A percentile compares a stretch with the other conserved stretches of the same genome.
These are phyloP conservation scores for Geothlypis trichas DNA, from an alignment of 2,113 vertebrate genomes.

Conservation along the genomic window DNA sequence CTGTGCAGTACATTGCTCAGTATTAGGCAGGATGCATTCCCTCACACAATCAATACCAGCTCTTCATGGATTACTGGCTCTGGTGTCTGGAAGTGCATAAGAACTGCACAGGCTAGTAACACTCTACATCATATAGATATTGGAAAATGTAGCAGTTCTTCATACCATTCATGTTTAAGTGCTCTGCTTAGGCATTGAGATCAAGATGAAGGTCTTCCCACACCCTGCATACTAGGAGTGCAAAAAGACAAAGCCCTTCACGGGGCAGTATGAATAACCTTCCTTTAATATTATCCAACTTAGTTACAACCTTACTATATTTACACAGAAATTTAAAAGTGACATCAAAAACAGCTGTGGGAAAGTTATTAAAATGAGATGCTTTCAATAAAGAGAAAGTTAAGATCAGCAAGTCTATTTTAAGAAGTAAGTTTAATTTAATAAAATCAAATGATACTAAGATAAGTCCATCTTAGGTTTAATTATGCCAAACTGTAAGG, in stretches of 20 bases:
- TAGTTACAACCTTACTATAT: background rate
- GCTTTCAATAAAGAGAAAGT: background rate
- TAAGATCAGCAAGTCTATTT: background rate
- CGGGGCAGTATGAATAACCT: background rate
- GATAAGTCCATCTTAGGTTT: background rate
- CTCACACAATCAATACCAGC: background rate
- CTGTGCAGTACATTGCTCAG: background rate
- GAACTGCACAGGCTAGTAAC: background rate
- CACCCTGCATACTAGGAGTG: background rate
- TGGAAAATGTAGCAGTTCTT: background rate
- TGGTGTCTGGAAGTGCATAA: background rate
- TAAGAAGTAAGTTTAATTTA: background rate
- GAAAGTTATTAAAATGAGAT: slow-evolving; percentile 17
- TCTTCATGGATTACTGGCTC: background rate
- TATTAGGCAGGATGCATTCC: background rate
- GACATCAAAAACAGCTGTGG: background rate
- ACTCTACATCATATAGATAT: background rate
- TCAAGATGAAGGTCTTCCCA: background rate
- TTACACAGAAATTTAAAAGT: slow-evolving; percentile 11
- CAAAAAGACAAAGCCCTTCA: background rate
- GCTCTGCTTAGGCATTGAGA: background rate
- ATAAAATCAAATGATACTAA: background rate
- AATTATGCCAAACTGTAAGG: background rate
- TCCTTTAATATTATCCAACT: background rate
- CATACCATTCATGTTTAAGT: background rate